phyloP scores from a whole-genome alignment of 23 tunicate genomes.

The Styela clava region DNA sequence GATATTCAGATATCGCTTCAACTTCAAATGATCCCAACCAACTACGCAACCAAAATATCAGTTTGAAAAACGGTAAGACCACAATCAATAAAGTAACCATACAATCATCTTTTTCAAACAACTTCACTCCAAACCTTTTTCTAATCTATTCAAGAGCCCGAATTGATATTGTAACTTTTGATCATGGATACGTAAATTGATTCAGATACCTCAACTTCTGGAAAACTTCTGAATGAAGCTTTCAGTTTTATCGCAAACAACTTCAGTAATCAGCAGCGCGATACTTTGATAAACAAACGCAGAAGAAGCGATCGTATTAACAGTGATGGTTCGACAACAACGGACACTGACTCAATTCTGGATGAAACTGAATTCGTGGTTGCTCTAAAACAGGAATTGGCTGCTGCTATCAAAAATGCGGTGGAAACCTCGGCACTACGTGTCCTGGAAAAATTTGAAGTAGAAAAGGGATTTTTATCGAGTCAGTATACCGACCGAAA shows the following conservation, averaged over 20 bases:
- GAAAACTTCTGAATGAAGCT: not conserved
- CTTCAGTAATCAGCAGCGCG: not conserved
- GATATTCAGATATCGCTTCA: not conserved
- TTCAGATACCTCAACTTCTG: not conserved
- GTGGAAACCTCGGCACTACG: conserved; percentile 14
- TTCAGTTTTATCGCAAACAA: not conserved
- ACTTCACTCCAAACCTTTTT: too few species aligned
- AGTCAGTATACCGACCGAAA: too few species aligned
- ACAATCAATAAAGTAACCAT: too few species aligned
- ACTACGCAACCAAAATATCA: not conserved
- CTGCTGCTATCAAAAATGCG: not conserved
- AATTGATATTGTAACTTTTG: too few species aligned
- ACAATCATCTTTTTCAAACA: too few species aligned
- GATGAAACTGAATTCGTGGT: conserved; percentile 5
- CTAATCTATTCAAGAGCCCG: too few species aligned
- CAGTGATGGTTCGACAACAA: not conserved
- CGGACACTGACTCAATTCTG: not conserved
- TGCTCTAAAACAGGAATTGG: conserved; percentile 2
- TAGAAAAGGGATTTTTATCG: not conserved
- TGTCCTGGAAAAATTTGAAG: conserved; percentile 3
- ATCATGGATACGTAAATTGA: too few species aligned
- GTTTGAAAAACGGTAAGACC: not conserved
- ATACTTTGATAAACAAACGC: not conserved
- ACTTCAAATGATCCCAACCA: not conserved
- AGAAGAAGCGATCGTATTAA: not conserved